Evolutionary conservation across 1,140 invertebrate genomes (phyloP).

Genomic region (Diorhabda carinulata): DNA sequence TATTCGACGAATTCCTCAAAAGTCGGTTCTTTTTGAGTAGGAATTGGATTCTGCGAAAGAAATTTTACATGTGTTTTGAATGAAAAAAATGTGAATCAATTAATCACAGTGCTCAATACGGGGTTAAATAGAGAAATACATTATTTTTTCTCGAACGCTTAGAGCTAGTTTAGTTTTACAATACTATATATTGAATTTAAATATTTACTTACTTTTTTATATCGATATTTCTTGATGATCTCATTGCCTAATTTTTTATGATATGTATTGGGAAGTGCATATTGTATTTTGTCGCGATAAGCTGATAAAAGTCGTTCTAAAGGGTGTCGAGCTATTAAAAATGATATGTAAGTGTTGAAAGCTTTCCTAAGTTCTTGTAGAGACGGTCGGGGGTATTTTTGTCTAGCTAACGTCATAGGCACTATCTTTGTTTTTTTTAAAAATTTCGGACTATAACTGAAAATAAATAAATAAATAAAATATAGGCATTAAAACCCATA

Average conservation of each 20-base stretch:
- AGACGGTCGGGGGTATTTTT: slow-evolving; percentile 71
- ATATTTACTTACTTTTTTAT: slow-evolving; percentile 24
- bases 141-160: too few species aligned
- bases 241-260: slow-evolving; percentile 73
- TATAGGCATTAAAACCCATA: too few species aligned
- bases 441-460: slow-evolving; percentile 66
- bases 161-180: neutral
- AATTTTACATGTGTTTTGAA: too few species aligned
- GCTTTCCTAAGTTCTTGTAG: slow-evolving; percentile 61
- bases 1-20: slow-evolving; percentile 76
- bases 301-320: slow-evolving; percentile 84
- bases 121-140: too few species aligned
- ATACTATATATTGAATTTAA: slow-evolving; percentile 31
- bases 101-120: too few species aligned
- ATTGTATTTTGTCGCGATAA: slow-evolving; percentile 84
- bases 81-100: too few species aligned
- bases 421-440: slow-evolving; percentile 71
- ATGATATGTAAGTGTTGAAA: slow-evolving; percentile 65
- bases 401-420: slow-evolving; percentile 69
- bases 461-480: slow-evolving; percentile 22
- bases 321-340: slow-evolving; percentile 85
- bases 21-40: slow-evolving; percentile 60
- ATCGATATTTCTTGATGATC: slow-evolving; percentile 69
- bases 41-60: neutral
- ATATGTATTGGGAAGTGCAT: slow-evolving; percentile 73